A percentile compares a stretch with the other conserved stretches of the same genome.
Evolutionary conservation across 2,888 invertebrate genomes (phyloP).

Genomic region (Dendrolimus houi): DNA sequence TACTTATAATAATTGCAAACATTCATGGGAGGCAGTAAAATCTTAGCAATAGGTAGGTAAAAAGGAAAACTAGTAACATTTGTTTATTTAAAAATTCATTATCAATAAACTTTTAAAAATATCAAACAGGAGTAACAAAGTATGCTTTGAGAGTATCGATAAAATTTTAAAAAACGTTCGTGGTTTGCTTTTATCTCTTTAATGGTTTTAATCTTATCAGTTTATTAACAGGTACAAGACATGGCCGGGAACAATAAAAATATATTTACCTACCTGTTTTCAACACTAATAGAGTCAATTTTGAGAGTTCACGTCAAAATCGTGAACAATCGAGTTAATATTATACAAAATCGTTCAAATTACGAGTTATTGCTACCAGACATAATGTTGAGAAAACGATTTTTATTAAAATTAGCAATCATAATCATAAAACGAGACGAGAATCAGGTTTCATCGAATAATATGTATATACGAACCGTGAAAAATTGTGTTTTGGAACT

Average conservation of each 20-base stretch:
- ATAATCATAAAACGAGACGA: slow-evolving; percentile 22
- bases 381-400: slow-evolving; percentile 15
- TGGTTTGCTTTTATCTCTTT: slow-evolving; percentile 23
- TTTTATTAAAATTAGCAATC: slow-evolving; percentile 20
- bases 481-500: slow-evolving; percentile 48
- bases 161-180: slow-evolving; percentile 9
- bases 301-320: slow-evolving; percentile 1
- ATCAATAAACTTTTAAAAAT: background rate
- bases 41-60: no score
- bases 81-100: no score
- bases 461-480: slow-evolving; percentile 32
- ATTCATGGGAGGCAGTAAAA: no score
- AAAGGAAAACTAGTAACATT: no score
- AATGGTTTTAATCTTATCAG: slow-evolving; percentile 42
- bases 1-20: no score
- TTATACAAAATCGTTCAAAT: slow-evolving; percentile 18
- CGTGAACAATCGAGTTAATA: slow-evolving; percentile 12
- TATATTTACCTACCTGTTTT: slow-evolving; percentile 31
- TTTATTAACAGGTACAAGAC: slow-evolving; percentile 32
- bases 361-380: slow-evolving; percentile 26
- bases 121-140: background rate
- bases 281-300: slow-evolving; percentile 9
- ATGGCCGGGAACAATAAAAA: slow-evolving; percentile 27
- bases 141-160: slow-evolving; percentile 6
- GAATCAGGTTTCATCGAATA: slow-evolving; percentile 32